phyloP scores from a whole-genome alignment of 2,888 invertebrate genomes.

The Nephrotoma flavescens region DNA sequence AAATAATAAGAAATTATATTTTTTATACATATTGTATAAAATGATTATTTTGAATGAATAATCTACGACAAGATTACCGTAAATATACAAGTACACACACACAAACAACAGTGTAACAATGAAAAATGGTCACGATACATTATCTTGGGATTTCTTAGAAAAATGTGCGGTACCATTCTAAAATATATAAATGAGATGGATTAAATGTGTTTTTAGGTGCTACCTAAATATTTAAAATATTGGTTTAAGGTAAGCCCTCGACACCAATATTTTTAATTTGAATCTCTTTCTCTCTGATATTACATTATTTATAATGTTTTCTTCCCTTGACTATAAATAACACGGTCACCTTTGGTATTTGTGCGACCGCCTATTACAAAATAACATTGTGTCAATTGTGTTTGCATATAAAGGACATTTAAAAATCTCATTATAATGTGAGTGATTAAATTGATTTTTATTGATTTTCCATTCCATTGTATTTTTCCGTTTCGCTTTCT shows the following conservation, averaged over 20 bases:
- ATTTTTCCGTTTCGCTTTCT: no score
- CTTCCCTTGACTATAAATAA: background rate
- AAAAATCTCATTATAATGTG: background rate
- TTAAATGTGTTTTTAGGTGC: background rate
- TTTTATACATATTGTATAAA: background rate
- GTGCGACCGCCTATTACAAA: background rate
- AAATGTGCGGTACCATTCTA: background rate
- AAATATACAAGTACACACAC: background rate
- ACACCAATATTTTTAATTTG: background rate
- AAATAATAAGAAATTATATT: background rate
- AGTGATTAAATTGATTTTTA: background rate
- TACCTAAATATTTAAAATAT: background rate
- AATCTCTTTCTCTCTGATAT: no score
- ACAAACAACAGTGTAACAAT: background rate
- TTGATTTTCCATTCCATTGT: background rate
- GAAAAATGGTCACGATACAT: background rate
- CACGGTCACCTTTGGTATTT: background rate
- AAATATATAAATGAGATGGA: background rate
- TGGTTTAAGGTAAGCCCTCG: background rate
- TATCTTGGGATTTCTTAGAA: no score
- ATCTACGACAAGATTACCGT: background rate
- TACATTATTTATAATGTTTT: background rate
- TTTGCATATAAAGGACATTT: background rate
- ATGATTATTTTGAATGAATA: background rate
- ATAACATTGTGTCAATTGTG: background rate